phyloP scores from a whole-genome alignment of 30 jellyfish, hydroid and myxozoan genomes.

The Cassiopea andromeda region DNA sequence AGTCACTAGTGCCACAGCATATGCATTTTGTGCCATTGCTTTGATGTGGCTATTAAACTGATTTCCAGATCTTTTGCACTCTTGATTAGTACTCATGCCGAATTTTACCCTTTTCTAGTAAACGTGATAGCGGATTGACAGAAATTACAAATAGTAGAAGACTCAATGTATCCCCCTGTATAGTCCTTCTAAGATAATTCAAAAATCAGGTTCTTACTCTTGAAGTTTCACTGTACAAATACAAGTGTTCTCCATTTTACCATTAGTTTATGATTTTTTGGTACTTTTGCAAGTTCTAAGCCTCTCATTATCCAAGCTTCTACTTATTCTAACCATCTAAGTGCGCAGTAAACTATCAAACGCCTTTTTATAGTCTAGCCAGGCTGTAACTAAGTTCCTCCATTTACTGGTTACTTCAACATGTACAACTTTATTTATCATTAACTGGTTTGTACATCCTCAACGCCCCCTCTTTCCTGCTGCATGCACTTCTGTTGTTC shows the following conservation, averaged over 20 bases:
- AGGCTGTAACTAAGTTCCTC: background rate
- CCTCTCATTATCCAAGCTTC: background rate
- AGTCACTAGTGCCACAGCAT: background rate
- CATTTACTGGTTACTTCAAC: background rate
- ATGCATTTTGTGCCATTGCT: background rate
- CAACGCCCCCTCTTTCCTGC: background rate
- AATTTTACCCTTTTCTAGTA: background rate
- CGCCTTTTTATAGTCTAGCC: background rate
- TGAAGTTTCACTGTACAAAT: background rate
- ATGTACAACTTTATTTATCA: background rate
- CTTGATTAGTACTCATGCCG: background rate
- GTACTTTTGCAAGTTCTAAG: background rate
- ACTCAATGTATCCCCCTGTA: background rate
- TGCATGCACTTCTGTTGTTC: background rate
- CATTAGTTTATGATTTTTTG: background rate
- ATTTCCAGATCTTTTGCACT: background rate
- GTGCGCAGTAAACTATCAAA: background rate
- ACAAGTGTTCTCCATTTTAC: background rate
- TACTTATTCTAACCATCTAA: background rate
- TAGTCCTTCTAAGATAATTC: background rate
- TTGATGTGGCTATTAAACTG: background rate
- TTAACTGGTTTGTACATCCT: background rate
- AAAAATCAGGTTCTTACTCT: background rate
- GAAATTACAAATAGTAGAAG: background rate
- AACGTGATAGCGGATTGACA: background rate